Base-by-base conservation (phyloP, 2,888 invertebrate species). In the Nudaria mundana region DNA sequence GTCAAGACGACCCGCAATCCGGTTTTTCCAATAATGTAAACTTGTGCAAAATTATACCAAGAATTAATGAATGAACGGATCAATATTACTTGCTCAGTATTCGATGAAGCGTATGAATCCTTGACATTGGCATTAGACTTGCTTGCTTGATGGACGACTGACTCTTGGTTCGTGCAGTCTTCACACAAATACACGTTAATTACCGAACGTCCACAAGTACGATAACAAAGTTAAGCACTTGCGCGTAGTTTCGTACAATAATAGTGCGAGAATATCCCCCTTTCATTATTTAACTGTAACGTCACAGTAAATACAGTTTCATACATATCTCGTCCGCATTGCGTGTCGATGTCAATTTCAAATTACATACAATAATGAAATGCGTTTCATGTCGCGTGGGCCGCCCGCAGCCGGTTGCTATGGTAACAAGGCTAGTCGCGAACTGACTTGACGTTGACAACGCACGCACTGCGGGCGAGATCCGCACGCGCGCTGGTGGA, bases 71-170 rank as follows among this genome's bases (percentile, higher is more conserved):
- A 2, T 33, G 30, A 50, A 61, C 36, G 41, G 52, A 52, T 46
- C 40, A 54, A 39, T 48, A 38, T 58, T 26, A 34, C 31, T 37
- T 39, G 38, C 24, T 22, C 6, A 14, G 34, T 37, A 45, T 29
- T 48, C 32, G 38, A 28, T 52, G 40, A 30, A 48, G 33, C 37
- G 43, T 40, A 54, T 14, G 28, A n/a, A 28, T 62, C 70, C 68
- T 70, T 68, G 70, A 68, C 68, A 69, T 66, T 69, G 70, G 44
- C 48, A 46, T 57, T 49, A 40, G 59, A 52, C 45, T 50, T 51
- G 41, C 39, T n/a, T n/a, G n/a, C 44, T 50, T 45, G 45, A 44
- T 48, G 59, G 44, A 59, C 52, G 56, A 37, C 38, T 56, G 48
- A 50, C 51, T 48, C 20, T 18, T 18, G 15, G 25, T 42, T 41